Conservation (phyloP, 2,888 invertebrate species). For the Xylophagus ater region DNA sequence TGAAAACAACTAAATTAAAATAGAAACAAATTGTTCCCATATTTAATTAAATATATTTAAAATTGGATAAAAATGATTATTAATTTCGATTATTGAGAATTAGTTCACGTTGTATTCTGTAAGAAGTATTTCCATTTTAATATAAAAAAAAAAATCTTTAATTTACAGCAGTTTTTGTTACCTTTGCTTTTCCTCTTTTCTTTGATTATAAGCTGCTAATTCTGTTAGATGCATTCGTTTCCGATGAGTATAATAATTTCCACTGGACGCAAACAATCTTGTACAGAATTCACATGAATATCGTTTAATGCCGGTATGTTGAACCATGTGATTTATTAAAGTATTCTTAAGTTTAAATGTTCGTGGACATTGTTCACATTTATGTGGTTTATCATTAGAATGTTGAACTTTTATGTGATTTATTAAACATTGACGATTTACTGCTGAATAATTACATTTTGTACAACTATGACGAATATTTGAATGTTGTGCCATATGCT, state of each 20-base stretch:
- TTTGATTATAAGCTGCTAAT: slow-evolving; percentile 16
- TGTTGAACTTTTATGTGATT: slow-evolving; percentile 19
- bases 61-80: too few species aligned
- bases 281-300: slow-evolving; percentile 21
- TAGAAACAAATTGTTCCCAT: too few species aligned
- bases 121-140: too few species aligned
- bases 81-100: too few species aligned
- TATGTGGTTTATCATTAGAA: slow-evolving; percentile 17
- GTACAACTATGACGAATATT: slow-evolving; percentile 14
- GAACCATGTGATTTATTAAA: slow-evolving; percentile 19
- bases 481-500: slow-evolving; percentile 20
- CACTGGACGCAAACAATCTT: slow-evolving; percentile 20
- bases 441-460: slow-evolving; percentile 17
- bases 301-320: slow-evolving; percentile 20
- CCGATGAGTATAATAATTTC: slow-evolving; percentile 22
- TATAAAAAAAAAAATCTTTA: too few species aligned
- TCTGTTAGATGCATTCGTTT: slow-evolving; percentile 22
- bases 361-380: slow-evolving; percentile 17
- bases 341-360: slow-evolving; percentile 20
- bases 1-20: too few species aligned
- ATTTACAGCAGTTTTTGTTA: too few species aligned
- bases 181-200: slow-evolving; percentile 17
- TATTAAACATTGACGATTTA: slow-evolving; percentile 17
- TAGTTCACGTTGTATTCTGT: too few species aligned
- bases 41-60: too few species aligned